Percentiles rank a stretch among this genome's conserved stretches.
Conservation (phyloP, 2,113 vertebrate genomes). For the Corythornis madagascariensis region DNA sequence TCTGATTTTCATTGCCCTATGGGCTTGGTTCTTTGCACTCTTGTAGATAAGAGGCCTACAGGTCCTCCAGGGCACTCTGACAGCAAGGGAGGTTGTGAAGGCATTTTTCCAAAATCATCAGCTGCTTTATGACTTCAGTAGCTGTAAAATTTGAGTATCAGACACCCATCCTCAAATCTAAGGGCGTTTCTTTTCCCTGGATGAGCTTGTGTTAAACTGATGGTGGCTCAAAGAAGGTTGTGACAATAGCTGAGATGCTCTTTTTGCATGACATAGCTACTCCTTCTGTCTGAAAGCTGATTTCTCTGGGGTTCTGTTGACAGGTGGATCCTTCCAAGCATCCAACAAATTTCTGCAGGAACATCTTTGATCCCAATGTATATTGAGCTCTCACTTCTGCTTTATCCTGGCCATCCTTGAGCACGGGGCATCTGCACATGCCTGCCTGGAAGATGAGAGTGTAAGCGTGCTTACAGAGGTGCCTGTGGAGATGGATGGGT, state of each 20-base stretch:
- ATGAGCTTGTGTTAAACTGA: neutral
- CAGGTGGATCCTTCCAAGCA: rapidly evolving
- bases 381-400: neutral
- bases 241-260: neutral
- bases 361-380: neutral
- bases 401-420: neutral
- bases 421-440: neutral
- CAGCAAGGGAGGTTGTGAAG: neutral
- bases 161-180: neutral
- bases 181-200: neutral
- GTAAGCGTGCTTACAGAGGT: neutral
- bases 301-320: neutral
- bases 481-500: neutral
- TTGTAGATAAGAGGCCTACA: neutral
- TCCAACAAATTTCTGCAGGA: neutral
- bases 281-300: neutral
- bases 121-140: neutral
- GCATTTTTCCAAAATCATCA: neutral
- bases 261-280: neutral
- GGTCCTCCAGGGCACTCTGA: neutral
- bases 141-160: neutral
- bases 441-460: neutral
- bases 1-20: neutral
- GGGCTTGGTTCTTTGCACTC: neutral
- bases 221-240: neutral